phyloP scores from a whole-genome alignment of 2,113 vertebrate species.

The Octodon degus region DNA sequence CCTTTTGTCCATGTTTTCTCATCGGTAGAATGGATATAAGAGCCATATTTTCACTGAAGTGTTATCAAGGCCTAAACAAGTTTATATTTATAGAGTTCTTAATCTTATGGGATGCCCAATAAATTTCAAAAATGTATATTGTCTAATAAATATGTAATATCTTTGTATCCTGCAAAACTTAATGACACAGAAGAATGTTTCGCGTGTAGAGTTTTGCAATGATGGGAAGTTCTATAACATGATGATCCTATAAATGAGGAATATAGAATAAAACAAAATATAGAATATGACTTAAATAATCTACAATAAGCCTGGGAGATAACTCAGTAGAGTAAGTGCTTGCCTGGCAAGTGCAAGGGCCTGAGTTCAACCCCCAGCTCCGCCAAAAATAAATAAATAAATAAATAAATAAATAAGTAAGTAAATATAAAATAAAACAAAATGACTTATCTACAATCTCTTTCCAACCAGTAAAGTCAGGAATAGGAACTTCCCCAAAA shows the following conservation, averaged over 20 bases:
- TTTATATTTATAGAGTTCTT: constrained; percentile 19
- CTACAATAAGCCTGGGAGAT: not conserved
- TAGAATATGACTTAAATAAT: not conserved
- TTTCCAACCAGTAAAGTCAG: not conserved
- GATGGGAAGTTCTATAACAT: not conserved
- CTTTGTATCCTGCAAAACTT: not conserved
- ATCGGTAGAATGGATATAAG: not conserved
- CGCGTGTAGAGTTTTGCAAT: not conserved
- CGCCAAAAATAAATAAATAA: too few species aligned
- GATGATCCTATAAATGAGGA: not conserved
- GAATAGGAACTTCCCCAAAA: not conserved
- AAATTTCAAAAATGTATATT: constrained; percentile 26
- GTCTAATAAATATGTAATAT: not conserved
- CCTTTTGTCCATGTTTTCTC: not conserved
- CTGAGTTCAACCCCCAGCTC: too few species aligned
- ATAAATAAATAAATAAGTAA: too few species aligned
- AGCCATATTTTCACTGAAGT: not conserved
- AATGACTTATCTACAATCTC: not conserved
- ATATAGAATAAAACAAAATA: not conserved
- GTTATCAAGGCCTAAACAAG: not conserved
- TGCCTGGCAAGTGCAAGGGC: too few species aligned
- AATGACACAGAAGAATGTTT: not conserved
- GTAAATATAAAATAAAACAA: not conserved
- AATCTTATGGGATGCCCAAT: not conserved
- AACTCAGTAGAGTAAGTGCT: too few species aligned